Evolutionary conservation across 37 sponge, comb jelly and placozoan genomes (phyloP).

Genomic region (Cliona cf. orientalis): DNA sequence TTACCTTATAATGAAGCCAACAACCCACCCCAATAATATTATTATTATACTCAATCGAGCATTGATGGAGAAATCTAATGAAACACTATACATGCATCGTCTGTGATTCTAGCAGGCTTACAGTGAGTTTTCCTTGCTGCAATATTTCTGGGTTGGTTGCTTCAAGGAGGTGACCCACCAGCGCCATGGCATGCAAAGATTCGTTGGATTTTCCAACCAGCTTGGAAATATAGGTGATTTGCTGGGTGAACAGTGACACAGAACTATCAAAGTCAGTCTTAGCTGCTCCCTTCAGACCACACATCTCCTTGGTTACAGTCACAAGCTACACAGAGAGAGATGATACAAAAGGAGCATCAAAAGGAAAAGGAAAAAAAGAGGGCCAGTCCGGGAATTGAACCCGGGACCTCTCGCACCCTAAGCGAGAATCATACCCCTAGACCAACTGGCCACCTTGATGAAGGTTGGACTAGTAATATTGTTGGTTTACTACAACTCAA

Average conservation of each 20-base stretch:
- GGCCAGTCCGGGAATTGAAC: constrained; percentile 50
- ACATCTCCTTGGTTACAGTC: constrained; percentile 75
- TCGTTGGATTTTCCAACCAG: constrained; percentile 65
- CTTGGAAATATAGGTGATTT: constrained; percentile 70
- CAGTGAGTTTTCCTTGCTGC: constrained; percentile 15
- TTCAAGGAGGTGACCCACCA: constrained; percentile 64
- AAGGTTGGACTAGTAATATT: neutral
- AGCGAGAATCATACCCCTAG: constrained; percentile 96
- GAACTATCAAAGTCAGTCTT: constrained; percentile 61
- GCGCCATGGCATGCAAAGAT: constrained; percentile 52
- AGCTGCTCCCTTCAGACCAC: constrained; percentile 67
- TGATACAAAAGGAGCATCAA: neutral
- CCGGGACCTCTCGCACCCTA: constrained; percentile 90
- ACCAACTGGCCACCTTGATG: constrained; percentile 78
- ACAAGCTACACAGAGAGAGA: constrained; percentile 50
- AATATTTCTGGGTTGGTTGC: constrained; percentile 62
- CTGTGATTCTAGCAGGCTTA: too few relatives aligned
- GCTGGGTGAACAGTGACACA: constrained; percentile 62
- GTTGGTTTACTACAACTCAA: too few relatives aligned
- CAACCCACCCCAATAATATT: too few relatives aligned
- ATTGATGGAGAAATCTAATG: too few relatives aligned
- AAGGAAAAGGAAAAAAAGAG: constrained; percentile 6
- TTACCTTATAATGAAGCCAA: too few relatives aligned
- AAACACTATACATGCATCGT: too few relatives aligned
- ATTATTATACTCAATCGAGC: too few relatives aligned